These are phyloP conservation scores for Drosophila nigromelanica DNA, from an alignment of 1,140 invertebrate species.

Conservation along the genomic window DNA sequence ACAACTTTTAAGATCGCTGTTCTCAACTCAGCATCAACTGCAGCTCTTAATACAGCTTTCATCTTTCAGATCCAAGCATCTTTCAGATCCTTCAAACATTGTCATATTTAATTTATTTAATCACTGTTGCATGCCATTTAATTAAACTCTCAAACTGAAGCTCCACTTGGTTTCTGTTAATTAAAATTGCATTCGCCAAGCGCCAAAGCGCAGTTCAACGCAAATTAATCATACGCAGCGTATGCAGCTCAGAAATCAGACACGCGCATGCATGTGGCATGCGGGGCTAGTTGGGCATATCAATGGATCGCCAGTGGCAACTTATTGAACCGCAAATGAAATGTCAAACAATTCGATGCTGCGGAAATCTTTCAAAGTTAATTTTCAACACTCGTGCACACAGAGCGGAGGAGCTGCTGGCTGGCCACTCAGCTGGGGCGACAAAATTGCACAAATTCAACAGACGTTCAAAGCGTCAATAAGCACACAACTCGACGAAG, in stretches of 20 bases:
- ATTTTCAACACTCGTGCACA: conserved; percentile 71
- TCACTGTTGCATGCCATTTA: neutral
- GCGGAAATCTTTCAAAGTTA: conserved; percentile 77
- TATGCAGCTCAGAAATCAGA: conserved; percentile 40
- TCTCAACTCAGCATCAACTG: no score
- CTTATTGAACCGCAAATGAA: conserved; percentile 71
- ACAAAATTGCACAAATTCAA: conserved; percentile 76
- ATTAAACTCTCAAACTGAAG: neutral
- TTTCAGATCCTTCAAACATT: no score
- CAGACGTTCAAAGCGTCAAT: conserved; percentile 76
- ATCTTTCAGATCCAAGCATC: no score
- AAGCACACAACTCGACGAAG: conserved; percentile 66
- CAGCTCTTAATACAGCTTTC: no score
- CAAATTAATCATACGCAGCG: conserved; percentile 68
- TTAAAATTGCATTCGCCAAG: neutral
- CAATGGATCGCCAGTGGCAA: conserved; percentile 15
- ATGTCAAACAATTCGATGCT: conserved; percentile 72
- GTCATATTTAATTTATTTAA: no score
- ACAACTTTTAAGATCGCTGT: no score
- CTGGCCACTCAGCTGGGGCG: conserved; percentile 51
- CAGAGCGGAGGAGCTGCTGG: neutral
- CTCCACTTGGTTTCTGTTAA: no score
- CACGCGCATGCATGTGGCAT: conserved; percentile 1
- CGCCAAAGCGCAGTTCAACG: neutral
- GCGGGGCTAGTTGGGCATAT: conserved; percentile 23